Evolutionary conservation across 1,140 invertebrate species (phyloP).

Genomic region (Drosophila nikananu): DNA sequence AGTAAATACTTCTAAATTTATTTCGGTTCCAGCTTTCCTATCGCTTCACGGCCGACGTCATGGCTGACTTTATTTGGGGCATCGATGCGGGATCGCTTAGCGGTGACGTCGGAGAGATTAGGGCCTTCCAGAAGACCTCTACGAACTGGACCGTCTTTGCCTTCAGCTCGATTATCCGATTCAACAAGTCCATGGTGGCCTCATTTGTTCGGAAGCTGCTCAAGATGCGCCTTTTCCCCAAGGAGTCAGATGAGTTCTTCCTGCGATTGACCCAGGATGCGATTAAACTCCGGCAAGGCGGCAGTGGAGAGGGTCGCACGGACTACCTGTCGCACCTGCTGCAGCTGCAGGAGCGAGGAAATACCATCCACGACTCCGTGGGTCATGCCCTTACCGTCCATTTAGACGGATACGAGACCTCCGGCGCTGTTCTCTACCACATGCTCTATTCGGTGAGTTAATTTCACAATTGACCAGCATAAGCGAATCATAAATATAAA

Average conservation of each 20-base stretch:
- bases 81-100: slow-evolving; percentile 76
- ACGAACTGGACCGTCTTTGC: slow-evolving; percentile 38
- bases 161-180: slow-evolving; percentile 39
- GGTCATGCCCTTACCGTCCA: slow-evolving; percentile 86
- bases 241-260: slow-evolving; percentile 67
- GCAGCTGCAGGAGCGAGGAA: slow-evolving; percentile 81
- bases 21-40: slow-evolving; percentile 50
- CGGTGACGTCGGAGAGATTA: slow-evolving; percentile 41
- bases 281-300: slow-evolving; percentile 59
- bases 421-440: slow-evolving; percentile 64
- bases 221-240: slow-evolving; percentile 48
- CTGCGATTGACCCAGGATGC: slow-evolving; percentile 68
- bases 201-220: slow-evolving; percentile 48
- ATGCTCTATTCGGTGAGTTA: slow-evolving; percentile 65
- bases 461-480: background rate
- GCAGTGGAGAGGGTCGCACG: slow-evolving; percentile 47
- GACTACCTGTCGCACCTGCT: slow-evolving; percentile 83
- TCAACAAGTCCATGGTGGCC: slow-evolving; percentile 54
- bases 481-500: slow-evolving; percentile 10
- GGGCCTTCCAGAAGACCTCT: slow-evolving; percentile 58
- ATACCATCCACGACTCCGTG: slow-evolving; percentile 87
- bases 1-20: background rate
- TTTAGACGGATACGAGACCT: slow-evolving; percentile 88
- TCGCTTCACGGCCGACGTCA: slow-evolving; percentile 85
- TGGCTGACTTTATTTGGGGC: slow-evolving; percentile 86